These are phyloP conservation scores for Oenanthe oenanthe DNA, from an alignment of 2,113 vertebrate species.

Conservation along the genomic window DNA sequence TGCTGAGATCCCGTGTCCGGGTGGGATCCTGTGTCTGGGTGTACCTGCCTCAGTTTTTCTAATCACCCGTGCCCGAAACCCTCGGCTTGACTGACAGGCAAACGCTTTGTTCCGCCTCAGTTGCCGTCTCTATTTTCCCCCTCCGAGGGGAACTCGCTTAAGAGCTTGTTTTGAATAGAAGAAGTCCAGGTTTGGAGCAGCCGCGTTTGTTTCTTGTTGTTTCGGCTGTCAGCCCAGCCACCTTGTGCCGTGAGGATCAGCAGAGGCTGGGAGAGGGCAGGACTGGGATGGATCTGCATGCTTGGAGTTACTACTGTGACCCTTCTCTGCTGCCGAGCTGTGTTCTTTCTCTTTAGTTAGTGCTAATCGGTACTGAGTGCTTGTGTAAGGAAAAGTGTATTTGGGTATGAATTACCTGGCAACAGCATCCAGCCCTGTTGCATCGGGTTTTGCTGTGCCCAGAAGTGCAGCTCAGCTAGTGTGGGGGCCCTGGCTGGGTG, in stretches of 20 bases:
- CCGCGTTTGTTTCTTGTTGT: not conserved
- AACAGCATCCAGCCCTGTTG: not conserved
- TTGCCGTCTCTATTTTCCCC: not conserved
- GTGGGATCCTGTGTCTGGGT: not conserved
- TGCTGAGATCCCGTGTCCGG: not conserved
- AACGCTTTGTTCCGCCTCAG: not conserved
- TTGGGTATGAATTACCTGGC: not conserved
- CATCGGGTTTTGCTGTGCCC: no score
- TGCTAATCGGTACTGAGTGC: not conserved
- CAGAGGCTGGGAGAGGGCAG: not conserved
- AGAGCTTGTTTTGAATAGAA: not conserved
- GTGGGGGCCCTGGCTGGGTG: not conserved
- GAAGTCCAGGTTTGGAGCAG: not conserved
- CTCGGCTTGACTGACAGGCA: not conserved
- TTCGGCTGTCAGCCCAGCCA: not conserved
- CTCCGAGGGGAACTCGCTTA: not conserved
- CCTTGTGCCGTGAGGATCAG: not conserved
- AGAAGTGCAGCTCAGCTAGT: not conserved
- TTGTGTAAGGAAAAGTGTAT: accelerated
- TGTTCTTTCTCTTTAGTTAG: no score
- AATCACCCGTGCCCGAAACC: accelerated
- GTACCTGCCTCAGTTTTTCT: not conserved
- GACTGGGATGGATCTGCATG: accelerated
- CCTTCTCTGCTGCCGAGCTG: not conserved
- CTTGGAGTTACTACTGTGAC: not conserved